These are phyloP conservation scores for Nemapogon koenigi DNA, from an alignment of 2,888 invertebrate species.

Conservation along the genomic window DNA sequence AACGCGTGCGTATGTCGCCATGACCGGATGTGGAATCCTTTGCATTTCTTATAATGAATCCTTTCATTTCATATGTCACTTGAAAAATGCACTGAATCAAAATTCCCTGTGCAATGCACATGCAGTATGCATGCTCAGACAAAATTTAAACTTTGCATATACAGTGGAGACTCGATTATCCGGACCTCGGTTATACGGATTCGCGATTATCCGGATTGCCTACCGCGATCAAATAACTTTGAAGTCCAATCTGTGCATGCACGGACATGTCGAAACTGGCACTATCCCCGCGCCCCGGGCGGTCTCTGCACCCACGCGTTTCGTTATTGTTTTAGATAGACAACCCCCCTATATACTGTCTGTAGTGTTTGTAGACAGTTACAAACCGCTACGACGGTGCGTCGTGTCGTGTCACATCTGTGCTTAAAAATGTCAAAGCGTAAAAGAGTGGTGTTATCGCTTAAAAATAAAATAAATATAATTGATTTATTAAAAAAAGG, in stretches of 20 bases:
- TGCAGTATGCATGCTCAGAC: too few species aligned
- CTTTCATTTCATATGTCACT: too few species aligned
- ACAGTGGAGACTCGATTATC: neutral
- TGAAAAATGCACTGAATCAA: too few species aligned
- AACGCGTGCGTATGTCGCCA: too few species aligned
- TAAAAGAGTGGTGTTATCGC: slow-evolving; percentile 21
- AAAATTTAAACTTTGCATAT: neutral
- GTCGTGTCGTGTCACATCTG: slow-evolving; percentile 11
- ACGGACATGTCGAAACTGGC: slow-evolving; percentile 8
- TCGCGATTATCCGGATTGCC: neutral
- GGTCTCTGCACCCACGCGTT: slow-evolving; percentile 8
- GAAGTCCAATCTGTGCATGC: slow-evolving; percentile 6
- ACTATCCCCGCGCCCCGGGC: slow-evolving; percentile 1
- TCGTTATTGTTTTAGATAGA: slow-evolving; percentile 6
- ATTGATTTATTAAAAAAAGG: slow-evolving; percentile 22
- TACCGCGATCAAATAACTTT: neutral
- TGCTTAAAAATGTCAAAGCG: slow-evolving; percentile 18
- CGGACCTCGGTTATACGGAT: too few species aligned
- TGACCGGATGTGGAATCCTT: too few species aligned
- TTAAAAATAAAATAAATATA: slow-evolving; percentile 21
- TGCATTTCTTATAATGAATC: too few species aligned
- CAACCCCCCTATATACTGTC: neutral
- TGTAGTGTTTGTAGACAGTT: slow-evolving; percentile 1
- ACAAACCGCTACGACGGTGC: slow-evolving; percentile 1
- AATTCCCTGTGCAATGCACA: too few species aligned